Percentiles rank a stretch among this genome's conserved stretches.
Conservation (phyloP, 2,797 vertebrate species). For the Tamandua tetradactyla region DNA sequence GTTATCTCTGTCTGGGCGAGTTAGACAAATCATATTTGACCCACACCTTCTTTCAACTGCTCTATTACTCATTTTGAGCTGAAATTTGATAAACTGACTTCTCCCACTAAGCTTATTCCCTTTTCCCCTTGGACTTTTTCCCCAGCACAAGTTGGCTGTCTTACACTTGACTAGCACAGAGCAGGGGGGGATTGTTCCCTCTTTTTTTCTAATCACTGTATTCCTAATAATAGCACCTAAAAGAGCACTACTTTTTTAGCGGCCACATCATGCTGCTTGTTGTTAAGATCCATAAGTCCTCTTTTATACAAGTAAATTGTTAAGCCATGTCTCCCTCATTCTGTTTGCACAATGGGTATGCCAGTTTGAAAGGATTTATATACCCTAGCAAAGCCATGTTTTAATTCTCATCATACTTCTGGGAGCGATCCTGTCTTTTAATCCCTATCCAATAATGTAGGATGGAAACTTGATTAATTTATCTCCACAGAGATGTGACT, state of each 20-base stretch:
- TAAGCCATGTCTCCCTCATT: not conserved
- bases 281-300: not conserved
- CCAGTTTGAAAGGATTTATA: too few relatives aligned
- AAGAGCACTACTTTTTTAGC: not conserved
- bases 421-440: too few relatives aligned
- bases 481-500: too few relatives aligned
- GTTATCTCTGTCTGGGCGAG: not conserved
- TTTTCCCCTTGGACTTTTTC: not conserved
- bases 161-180: not conserved
- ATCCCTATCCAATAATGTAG: too few relatives aligned
- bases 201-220: not conserved
- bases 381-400: too few relatives aligned
- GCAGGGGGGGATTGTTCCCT: not conserved
- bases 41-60: not conserved
- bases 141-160: not conserved
- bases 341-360: too few relatives aligned
- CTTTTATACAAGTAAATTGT: not conserved
- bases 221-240: not conserved
- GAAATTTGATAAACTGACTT: not conserved
- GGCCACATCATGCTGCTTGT: not conserved
- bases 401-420: too few relatives aligned
- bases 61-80: slow-evolving; percentile 17
- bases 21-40: not conserved
- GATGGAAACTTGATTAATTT: too few relatives aligned
- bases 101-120: not conserved